Conservation (phyloP, 1,140 invertebrate species). For the Brachionus calyciflorus region DNA sequence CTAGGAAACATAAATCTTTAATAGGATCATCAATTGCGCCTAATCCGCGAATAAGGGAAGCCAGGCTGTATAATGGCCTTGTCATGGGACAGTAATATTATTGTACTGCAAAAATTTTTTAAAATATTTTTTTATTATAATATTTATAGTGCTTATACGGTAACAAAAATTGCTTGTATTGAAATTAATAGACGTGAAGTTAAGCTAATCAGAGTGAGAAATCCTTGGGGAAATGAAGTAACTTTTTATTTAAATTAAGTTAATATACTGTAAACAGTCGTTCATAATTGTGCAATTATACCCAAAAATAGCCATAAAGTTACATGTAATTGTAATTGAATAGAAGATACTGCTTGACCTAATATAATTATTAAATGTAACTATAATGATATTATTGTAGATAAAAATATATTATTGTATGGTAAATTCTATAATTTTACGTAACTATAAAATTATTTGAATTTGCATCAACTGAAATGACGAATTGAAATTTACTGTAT, state of each 20-base stretch:
- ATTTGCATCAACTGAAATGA: too few species aligned
- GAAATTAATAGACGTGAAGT: conserved; percentile 36
- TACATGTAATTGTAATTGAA: too few species aligned
- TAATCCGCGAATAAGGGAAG: conserved; percentile 66
- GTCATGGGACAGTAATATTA: conserved; percentile 76
- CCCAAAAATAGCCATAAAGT: too few species aligned
- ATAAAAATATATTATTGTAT: too few species aligned
- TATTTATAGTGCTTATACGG: conserved; percentile 71
- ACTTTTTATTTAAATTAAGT: not conserved
- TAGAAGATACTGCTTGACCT: too few species aligned
- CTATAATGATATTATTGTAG: too few species aligned
- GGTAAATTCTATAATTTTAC: too few species aligned
- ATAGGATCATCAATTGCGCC: conserved; percentile 95
- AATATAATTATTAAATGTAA: too few species aligned
- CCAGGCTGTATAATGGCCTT: conserved; percentile 78
- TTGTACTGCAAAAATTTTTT: not conserved
- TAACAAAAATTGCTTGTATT: conserved; percentile 72
- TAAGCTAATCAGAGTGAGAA: conserved; percentile 74
- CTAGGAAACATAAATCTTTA: conserved; percentile 83
- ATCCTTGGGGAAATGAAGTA: conserved; percentile 94
- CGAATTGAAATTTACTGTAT: too few species aligned
- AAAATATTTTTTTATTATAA: not conserved
- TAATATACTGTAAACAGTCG: too few species aligned
- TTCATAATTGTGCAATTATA: too few species aligned
- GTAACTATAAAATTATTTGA: too few species aligned